A percentile compares a stretch with the other conserved stretches of the same genome.
These are phyloP conservation scores for Chironomus tentans DNA, from an alignment of 2,888 invertebrate species.

Conservation along the genomic window DNA sequence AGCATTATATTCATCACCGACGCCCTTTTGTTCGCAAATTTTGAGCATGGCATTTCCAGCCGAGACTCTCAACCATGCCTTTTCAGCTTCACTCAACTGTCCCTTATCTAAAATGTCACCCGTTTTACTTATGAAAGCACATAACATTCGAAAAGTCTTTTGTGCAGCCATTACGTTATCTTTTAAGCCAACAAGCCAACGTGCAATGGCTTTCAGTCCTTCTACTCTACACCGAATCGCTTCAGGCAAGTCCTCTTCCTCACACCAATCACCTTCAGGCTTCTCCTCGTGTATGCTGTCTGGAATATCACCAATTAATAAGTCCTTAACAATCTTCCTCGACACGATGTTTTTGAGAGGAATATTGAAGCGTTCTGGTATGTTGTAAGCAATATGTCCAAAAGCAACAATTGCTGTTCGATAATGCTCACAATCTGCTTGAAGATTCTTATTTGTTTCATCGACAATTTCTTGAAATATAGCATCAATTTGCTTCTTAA, in stretches of 20 bases:
- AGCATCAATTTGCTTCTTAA: conserved; percentile 47
- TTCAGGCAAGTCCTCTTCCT: conserved; percentile 76
- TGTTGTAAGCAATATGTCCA: conserved; percentile 88
- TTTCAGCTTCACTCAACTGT: conserved; percentile 71
- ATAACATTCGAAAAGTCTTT: conserved; percentile 89
- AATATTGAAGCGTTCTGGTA: conserved; percentile 81
- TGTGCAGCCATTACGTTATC: conserved; percentile 79
- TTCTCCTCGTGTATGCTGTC: conserved; percentile 41
- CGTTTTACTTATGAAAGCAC: conserved; percentile 86
- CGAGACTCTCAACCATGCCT: conserved; percentile 83
- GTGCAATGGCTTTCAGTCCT: conserved; percentile 91
- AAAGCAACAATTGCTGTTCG: conserved; percentile 89
- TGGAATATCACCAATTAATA: conserved; percentile 71
- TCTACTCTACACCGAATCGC: conserved; percentile 89
- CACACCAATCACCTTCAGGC: conserved; percentile 55
- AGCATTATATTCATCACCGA: conserved; percentile 87
- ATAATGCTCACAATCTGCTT: conserved; percentile 68
- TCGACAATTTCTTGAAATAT: conserved; percentile 79
- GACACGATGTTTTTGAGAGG: conserved; percentile 92
- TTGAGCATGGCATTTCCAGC: conserved; percentile 95
- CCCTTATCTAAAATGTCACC: conserved; percentile 74
- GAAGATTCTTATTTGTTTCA: conserved; percentile 63
- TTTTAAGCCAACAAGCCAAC: conserved; percentile 89
- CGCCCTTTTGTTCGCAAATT: conserved; percentile 93
- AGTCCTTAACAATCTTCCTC: conserved; percentile 89